These are phyloP conservation scores for Altica lythri DNA, from an alignment of 2,888 invertebrate genomes.

Conservation along the genomic window DNA sequence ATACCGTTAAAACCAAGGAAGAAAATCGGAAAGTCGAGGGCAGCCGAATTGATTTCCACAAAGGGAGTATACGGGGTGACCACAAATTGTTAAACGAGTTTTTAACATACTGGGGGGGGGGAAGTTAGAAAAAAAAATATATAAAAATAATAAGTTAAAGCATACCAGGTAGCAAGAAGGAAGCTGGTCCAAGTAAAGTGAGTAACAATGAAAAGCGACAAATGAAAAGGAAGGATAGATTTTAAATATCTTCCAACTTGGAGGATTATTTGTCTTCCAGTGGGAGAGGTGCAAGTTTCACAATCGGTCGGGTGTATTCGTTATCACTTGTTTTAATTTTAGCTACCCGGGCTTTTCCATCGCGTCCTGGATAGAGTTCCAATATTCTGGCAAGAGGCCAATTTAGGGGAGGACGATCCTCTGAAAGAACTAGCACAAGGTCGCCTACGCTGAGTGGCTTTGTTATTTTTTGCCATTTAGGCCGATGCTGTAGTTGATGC, in stretches of 20 bases:
- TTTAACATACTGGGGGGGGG: not conserved
- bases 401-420: slow-evolving; percentile 6
- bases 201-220: too few species aligned
- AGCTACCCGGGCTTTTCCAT: slow-evolving; percentile 3
- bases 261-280: not conserved
- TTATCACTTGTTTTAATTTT: not conserved
- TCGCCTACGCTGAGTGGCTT: not conserved
- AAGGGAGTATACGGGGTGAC: too few species aligned
- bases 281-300: slow-evolving; percentile 2
- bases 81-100: too few species aligned
- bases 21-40: too few species aligned
- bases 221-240: too few species aligned
- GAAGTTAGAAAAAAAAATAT: not conserved
- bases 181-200: too few species aligned
- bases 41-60: too few species aligned
- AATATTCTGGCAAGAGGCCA: slow-evolving; percentile 11
- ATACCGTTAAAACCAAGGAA: too few species aligned
- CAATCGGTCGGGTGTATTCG: not conserved
- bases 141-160: not conserved
- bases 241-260: too few species aligned
- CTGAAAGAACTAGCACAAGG: slow-evolving; percentile 5
- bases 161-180: too few species aligned
- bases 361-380: slow-evolving; percentile 3
- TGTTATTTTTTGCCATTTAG: not conserved
- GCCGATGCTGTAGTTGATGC: slow-evolving; percentile 9